Conservation (phyloP, 2,797 vertebrate species). For the Anisognathus igniventris region DNA sequence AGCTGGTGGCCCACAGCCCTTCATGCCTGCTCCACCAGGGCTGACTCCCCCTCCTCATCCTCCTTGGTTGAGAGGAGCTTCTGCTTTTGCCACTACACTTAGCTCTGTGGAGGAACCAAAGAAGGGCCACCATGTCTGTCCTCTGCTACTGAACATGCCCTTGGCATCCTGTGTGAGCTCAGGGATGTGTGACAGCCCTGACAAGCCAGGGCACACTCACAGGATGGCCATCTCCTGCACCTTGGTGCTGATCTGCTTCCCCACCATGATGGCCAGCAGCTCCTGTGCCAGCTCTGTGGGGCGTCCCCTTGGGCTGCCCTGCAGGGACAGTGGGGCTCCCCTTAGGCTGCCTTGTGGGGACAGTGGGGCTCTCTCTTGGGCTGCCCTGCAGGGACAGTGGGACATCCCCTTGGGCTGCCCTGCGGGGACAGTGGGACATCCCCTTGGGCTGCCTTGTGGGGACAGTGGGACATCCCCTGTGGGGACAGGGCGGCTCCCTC, state of each 20-base stretch:
- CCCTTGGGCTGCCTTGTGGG: too few species aligned
- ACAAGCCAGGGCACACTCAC: neutral
- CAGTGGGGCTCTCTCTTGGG: too few species aligned
- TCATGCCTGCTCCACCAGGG: neutral
- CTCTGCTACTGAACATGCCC: neutral
- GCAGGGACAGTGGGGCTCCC: fast-evolving
- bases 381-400: too few species aligned
- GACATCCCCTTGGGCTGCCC: too few species aligned
- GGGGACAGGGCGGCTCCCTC: neutral
- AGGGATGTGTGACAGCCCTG: fast-evolving
- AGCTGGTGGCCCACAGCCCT: conserved; percentile 20
- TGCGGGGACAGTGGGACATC: neutral
- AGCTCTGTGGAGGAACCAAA: conserved; percentile 15
- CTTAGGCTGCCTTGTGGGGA: too few species aligned
- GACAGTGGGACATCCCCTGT: too few species aligned
- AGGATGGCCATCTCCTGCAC: conserved; percentile 46
- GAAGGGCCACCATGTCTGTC: neutral
- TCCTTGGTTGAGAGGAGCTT: neutral
- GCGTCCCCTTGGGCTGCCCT: conserved; percentile 35
- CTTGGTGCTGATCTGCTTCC: conserved; percentile 60
- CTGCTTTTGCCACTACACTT: conserved; percentile 45
- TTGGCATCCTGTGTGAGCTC: neutral
- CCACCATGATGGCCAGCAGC: conserved; percentile 52
- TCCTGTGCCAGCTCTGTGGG: conserved; percentile 51
- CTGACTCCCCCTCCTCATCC: neutral